Evolutionary conservation across 1,140 invertebrate species (phyloP), one percentile per base, ranked within the genome.

Genomic region (Pteromalus puparum): DNA sequence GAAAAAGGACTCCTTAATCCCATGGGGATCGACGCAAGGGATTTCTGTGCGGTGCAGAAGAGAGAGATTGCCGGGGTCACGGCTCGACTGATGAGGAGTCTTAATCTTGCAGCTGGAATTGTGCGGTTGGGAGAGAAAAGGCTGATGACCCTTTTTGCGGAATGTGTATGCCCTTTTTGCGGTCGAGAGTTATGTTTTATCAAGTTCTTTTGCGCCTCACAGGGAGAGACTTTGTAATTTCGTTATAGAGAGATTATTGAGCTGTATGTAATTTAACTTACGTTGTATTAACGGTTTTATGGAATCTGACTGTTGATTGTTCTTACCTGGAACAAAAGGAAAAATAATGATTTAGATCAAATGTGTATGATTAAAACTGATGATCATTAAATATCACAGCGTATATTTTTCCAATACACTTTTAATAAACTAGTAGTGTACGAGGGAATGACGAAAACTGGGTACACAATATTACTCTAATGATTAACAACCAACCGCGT

Each of bases 101-200:
- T 70, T 70, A 70, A 70, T 70, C 68, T 70, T 70, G 6, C 53
- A 70, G 24, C 28, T 70, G 68, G 68, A 18, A 70, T 70, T 28
- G 68, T n/a, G 9, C 46, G 12, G 46, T 15, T 15, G 53, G 13
- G 48, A 53, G 48, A 53, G 18, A 61, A 61, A 61, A 18, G 5
- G 53, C 6, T 61, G 18, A 61, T 18, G 53, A 61, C 53, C 53
- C 3, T 61, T 61, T 61, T 61, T 61, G 21, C 6, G 53, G 6
- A 61, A 61, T 21, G 2, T 15, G 53, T n/a, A 61, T 6, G 18
- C 13, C 3, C 46, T 48, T 15, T 48, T 48, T 48, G 46, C 46
- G 46, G 15, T 13, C 2, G 4, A 1, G 15, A 48, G 13, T 48
- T 48, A 4, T 48, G 10, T 15, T 13, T 18, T 48, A 10, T 10